These are phyloP conservation scores for Mormoops blainvillei DNA, from an alignment of 2,113 vertebrate genomes.

Conservation along the genomic window DNA sequence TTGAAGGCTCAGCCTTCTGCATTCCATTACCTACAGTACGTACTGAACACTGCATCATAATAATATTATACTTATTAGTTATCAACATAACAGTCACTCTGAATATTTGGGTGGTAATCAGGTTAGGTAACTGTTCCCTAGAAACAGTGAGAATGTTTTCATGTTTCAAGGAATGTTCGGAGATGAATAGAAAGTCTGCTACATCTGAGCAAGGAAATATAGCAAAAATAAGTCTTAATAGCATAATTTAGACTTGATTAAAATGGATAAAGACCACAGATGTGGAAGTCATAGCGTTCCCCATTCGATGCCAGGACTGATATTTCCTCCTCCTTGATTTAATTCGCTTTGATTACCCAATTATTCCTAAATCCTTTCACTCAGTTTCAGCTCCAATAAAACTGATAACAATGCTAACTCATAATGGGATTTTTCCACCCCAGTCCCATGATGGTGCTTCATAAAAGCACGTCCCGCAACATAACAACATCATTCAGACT, in stretches of 20 bases:
- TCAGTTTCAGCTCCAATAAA: conserved; percentile 43
- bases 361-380: conserved; percentile 59
- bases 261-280: conserved; percentile 65
- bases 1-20: background rate
- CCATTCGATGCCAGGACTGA: conserved; percentile 47
- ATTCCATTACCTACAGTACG: background rate
- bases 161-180: conserved; percentile 44
- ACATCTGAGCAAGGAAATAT: conserved; percentile 55
- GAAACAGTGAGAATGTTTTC: conserved; percentile 43
- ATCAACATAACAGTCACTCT: background rate
- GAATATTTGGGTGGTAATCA: conserved; percentile 35
- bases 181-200: conserved; percentile 34
- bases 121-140: conserved; percentile 51
- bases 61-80: background rate
- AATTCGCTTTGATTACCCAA: conserved; percentile 67
- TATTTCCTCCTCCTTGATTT: conserved; percentile 55
- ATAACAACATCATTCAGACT: background rate
- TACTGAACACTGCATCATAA: background rate
- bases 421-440: background rate
- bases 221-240: conserved; percentile 66
- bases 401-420: conserved; percentile 33
- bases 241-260: conserved; percentile 68
- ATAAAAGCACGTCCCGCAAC: background rate
- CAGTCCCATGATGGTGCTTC: background rate
- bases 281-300: conserved; percentile 34